phyloP scores from a whole-genome alignment of 2,888 invertebrate genomes.

The Danaus chrysippus region DNA sequence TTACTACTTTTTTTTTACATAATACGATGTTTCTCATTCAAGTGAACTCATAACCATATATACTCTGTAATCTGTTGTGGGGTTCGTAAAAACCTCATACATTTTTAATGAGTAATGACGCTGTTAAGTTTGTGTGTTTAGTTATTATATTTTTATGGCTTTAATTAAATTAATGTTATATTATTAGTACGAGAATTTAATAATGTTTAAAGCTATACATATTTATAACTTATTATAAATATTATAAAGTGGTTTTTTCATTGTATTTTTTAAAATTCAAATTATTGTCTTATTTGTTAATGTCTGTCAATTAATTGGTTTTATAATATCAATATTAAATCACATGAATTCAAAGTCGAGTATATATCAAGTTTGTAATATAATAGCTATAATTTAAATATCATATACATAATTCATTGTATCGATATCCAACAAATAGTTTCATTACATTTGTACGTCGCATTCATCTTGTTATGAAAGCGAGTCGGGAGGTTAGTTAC shows the following conservation, averaged over 20 bases:
- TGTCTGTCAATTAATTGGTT: too few species aligned
- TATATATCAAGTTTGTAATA: too few species aligned
- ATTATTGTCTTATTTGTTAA: too few species aligned
- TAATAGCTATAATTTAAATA: too few species aligned
- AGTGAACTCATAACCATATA: not conserved
- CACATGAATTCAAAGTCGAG: too few species aligned
- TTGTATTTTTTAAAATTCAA: too few species aligned
- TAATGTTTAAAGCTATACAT: not conserved
- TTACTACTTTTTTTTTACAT: too few species aligned
- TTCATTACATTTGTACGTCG: constrained; percentile 31
- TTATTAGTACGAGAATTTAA: constrained; percentile 1
- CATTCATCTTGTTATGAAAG: constrained; percentile 52
- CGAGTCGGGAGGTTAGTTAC: constrained; percentile 53
- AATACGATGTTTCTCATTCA: too few species aligned
- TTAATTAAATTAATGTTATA: constrained; percentile 5
- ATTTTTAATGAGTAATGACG: not conserved
- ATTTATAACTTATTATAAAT: not conserved
- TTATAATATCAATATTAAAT: too few species aligned
- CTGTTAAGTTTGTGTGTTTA: constrained; percentile 1
- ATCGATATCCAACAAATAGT: constrained; percentile 20
- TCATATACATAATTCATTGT: not conserved
- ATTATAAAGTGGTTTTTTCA: not conserved
- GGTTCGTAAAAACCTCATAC: not conserved
- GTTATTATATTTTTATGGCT: not conserved
- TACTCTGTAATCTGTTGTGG: not conserved